These are phyloP conservation scores for Maccullochella peelii DNA, from an alignment of 2,113 vertebrate species.

Conservation along the genomic window DNA sequence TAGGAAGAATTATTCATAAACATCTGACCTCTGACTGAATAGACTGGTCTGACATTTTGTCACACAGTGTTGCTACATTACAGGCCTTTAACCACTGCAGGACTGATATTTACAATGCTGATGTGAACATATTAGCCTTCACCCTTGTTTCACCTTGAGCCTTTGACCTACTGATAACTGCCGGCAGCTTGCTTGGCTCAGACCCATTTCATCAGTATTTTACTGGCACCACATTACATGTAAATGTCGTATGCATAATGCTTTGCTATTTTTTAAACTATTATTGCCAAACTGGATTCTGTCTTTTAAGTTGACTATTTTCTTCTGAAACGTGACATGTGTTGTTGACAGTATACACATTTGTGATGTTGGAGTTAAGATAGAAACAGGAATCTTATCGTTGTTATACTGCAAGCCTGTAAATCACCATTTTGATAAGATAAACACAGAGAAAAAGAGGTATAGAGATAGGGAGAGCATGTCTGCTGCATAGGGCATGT, in stretches of 20 bases:
- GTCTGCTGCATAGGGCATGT: constrained; percentile 1
- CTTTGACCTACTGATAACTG: constrained; percentile 41
- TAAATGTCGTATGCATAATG: neutral
- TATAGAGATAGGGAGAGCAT: neutral
- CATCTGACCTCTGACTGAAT: constrained; percentile 39
- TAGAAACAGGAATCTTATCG: neutral
- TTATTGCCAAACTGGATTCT: neutral
- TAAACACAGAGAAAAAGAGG: neutral
- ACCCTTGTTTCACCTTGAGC: constrained; percentile 41
- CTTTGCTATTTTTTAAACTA: neutral
- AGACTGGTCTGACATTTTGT: constrained; percentile 57
- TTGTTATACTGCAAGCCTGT: neutral
- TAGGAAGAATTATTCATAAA: constrained; percentile 53
- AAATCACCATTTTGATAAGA: neutral
- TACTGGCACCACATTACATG: neutral
- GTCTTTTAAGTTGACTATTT: neutral
- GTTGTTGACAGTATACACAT: neutral
- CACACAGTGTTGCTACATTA: constrained; percentile 42
- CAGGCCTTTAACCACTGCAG: constrained; percentile 24
- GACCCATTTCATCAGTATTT: constrained; percentile 17
- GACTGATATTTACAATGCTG: constrained; percentile 44
- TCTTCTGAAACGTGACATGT: neutral
- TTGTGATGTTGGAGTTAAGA: neutral
- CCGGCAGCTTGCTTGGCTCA: constrained; percentile 1
- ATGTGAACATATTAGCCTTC: constrained; percentile 51